These are phyloP conservation scores for Echinops telfairi DNA, from an alignment of 2,113 vertebrate genomes.

Conservation along the genomic window DNA sequence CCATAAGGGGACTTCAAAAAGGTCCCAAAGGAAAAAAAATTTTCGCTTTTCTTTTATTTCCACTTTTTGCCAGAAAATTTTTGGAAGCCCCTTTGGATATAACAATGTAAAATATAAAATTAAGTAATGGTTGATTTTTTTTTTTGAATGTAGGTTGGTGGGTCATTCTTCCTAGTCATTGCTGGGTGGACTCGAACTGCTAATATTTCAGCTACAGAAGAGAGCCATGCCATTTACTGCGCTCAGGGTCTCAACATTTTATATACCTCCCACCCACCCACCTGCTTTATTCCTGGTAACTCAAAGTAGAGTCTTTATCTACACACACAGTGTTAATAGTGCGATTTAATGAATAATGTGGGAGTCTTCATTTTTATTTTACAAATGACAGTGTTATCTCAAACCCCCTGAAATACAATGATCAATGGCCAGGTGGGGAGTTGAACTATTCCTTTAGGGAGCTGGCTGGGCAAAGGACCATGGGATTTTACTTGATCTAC, in stretches of 20 bases:
- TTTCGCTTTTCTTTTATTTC: no score
- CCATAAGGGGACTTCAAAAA: no score
- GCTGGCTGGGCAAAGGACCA: not conserved
- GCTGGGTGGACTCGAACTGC: not conserved
- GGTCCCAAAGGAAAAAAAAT: no score
- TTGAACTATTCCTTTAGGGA: not conserved
- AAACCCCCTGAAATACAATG: not conserved
- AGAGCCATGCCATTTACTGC: not conserved
- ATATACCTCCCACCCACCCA: not conserved
- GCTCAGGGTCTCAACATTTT: not conserved
- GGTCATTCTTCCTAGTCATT: not conserved
- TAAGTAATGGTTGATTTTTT: not conserved
- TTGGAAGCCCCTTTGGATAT: no score
- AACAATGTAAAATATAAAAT: not conserved
- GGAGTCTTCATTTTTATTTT: not conserved
- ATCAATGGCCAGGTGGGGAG: not conserved
- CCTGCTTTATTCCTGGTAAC: not conserved
- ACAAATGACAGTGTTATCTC: slow-evolving; percentile 8
- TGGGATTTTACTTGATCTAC: slow-evolving; percentile 21
- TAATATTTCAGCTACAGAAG: not conserved
- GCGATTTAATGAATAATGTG: slow-evolving; percentile 8
- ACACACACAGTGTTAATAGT: slow-evolving; percentile 17
- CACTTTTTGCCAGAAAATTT: no score
- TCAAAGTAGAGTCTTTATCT: not conserved
- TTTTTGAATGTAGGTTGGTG: not conserved